Base-by-base conservation (phyloP, 2,113 vertebrate species). In the Dasyornis broadbenti region DNA sequence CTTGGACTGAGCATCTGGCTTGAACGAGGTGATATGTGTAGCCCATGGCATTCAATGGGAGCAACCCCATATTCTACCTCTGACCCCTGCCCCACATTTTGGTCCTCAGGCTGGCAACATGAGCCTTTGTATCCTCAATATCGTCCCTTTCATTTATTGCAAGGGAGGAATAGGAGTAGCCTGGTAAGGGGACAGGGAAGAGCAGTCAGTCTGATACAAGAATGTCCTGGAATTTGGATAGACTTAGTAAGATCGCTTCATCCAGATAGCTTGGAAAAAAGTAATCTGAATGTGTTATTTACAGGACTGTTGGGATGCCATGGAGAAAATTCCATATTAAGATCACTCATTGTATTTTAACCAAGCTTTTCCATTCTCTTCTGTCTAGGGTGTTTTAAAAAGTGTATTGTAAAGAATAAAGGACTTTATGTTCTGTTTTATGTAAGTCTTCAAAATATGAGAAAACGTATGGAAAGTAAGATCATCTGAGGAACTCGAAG, bases 351-450 rank as follows among this genome's bases (percentile, higher is more conserved):
- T 90, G 76, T 93, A 56, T 89, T 77, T 90, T n/a, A 89, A 90
- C 90, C 65, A 83, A 78, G 31, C 8, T 86, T 92, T 93, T 90
- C 44, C 31, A 14, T 86, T 63, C 47, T 83, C 49, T 90, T 47
- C 60, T 92, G 76, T 86, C 86, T 78, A 23, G 57, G 22, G 56
- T n/a, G 19, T 84, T 90, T 93, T 89, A 75, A 83, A 94, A 94
- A 95, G 56, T 39, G 31, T 10, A 4, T 69, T 64, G n/a, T 78
- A 75, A 86, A 89, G 49, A 71, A 64, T 45, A 60, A 95, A 81
- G 40, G 33, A 37, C 56, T 66, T 80, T 47, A 39, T 75, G 6
- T 77, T 86, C 63, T 57, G 23, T 40, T 95, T 86, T 86, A 63
- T 64, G n/a, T 64, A 60, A 49, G 31, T 42, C 39, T 86, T 77